Evolutionary conservation across 1,140 invertebrate species (phyloP), one percentile per base, ranked within the genome.

Genomic region (Gryllus bimaculatus): DNA sequence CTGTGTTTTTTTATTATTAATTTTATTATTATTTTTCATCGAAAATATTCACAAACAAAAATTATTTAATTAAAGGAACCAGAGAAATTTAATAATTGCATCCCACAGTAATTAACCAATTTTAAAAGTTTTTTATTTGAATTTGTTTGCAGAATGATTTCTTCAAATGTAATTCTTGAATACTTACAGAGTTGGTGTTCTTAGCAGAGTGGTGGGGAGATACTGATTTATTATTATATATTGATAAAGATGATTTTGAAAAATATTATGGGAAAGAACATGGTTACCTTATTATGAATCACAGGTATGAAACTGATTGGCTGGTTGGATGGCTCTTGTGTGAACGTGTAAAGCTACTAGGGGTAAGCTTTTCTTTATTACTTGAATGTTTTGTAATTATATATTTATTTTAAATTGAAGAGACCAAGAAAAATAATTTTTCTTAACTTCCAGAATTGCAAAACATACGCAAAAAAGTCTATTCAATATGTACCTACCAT

Each of bases 221-320:
- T 73, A 90, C 92, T 73, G 90, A 92, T 81, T 84, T 94, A 81
- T 86, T 89, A 75, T 83, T 96, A 20, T 96, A 95, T 83, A 90
- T 92, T 82, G 92, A 96, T 82, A 92, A 91, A 82, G 89, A 94
- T 79, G 92, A 96, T 81, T 92, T 91, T 84, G 88, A 93, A 7
- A 92, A 93, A 85, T 92, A 91, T 85, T 93, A 92, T 86, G 95
- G 95, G 13, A 93, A 94, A 81, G 96, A 98, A 84, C 95, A 98
- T 88, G 93, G 91, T 18, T 91, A 96, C 83, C 89, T 96, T 48
- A 87, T 98, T 48, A 96, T 98, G 94, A 98, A 99, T 86, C 97
- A 99, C 84, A 92, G 91, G 78, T 98, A 96, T 87, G 97, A 99
- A 88, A 92, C 97, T 78, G 97, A 99, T 85, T 99, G 97, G 95